Conservation (phyloP, 2,113 vertebrate species). For the Stomatorhinus ivindoensis region DNA sequence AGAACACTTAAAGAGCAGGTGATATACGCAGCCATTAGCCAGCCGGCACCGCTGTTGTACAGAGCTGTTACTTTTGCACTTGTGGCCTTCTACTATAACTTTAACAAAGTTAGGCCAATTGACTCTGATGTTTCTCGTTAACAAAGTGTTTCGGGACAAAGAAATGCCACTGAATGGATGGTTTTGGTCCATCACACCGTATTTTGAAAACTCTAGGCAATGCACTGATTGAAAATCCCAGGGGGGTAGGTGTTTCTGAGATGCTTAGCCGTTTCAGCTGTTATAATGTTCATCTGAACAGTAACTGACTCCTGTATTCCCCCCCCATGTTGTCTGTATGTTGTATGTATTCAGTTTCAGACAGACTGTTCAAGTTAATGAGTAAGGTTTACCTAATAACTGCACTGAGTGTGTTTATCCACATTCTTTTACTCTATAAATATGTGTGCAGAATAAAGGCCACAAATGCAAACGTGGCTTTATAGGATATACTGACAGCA, state of each 20-base stretch:
- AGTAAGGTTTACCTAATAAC: neutral
- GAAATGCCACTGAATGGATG: neutral
- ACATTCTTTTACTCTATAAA: neutral
- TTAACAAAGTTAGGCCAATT: neutral
- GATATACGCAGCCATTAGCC: neutral
- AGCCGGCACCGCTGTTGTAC: neutral
- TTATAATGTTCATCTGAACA: neutral
- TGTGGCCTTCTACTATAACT: neutral
- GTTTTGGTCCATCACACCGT: neutral
- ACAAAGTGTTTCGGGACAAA: neutral
- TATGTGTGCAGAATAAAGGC: neutral
- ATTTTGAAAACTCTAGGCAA: neutral
- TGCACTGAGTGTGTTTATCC: neutral
- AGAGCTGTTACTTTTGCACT: neutral
- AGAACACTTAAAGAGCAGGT: neutral
- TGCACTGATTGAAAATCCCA: neutral
- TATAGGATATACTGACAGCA: neutral
- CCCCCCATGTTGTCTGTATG: neutral
- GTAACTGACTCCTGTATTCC: neutral
- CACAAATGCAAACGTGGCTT: neutral
- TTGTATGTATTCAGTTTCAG: neutral
- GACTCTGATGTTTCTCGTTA: neutral
- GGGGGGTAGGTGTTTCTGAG: neutral
- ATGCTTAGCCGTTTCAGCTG: neutral
- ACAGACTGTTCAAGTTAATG: neutral